Percentiles rank a stretch among this genome's conserved stretches.
Evolutionary conservation across 2,888 invertebrate genomes (phyloP).

Genomic region (Eumacrocentrus americanus): DNA sequence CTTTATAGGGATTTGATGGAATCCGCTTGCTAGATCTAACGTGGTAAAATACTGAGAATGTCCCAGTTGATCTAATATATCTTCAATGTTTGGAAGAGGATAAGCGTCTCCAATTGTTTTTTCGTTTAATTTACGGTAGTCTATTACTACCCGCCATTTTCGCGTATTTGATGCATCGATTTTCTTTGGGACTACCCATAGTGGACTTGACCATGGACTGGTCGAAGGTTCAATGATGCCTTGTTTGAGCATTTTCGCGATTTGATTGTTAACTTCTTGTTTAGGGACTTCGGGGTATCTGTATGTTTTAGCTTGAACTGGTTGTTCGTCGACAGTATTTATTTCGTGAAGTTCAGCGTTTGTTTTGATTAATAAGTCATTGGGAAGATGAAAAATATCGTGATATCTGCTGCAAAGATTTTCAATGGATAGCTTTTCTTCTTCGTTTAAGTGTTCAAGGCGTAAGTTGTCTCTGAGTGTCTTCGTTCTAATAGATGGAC

Average conservation of each 20-base stretch:
- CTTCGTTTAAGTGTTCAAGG: too few species aligned
- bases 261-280: conserved; percentile 23
- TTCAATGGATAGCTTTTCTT: neutral
- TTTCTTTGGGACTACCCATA: neutral
- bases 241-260: neutral
- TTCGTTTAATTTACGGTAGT: too few species aligned
- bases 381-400: neutral
- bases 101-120: too few species aligned
- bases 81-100: too few species aligned
- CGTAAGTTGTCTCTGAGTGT: neutral
- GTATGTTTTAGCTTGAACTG: conserved; percentile 19
- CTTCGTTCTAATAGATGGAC: neutral
- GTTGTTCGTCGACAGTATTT: neutral
- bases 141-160: neutral
- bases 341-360: neutral
- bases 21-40: too few species aligned
- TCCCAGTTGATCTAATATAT: too few species aligned
- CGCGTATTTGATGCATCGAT: neutral
- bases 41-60: too few species aligned
- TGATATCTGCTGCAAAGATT: neutral
- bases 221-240: neutral
- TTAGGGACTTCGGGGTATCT: conserved; percentile 24
- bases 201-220: neutral
- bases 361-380: neutral
- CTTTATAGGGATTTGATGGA: too few species aligned